Percentiles rank a stretch among this genome's conserved stretches.
Evolutionary conservation across 2,888 invertebrate genomes (phyloP).

Genomic region (Embidobia sp.): DNA sequence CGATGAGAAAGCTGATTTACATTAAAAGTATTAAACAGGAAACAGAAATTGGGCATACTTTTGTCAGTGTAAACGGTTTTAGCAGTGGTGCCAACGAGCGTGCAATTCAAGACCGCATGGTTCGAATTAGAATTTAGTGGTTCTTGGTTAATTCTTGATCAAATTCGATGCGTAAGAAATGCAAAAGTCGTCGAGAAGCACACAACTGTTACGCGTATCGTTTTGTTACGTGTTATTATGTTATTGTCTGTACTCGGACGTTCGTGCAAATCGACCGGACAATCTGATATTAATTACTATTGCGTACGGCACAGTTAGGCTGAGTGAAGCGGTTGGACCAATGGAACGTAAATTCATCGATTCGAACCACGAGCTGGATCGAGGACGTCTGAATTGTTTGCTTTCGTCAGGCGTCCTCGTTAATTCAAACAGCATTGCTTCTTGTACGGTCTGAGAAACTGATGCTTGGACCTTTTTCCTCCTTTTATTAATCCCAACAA

Average conservation of each 20-base stretch:
- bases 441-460: not conserved
- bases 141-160: constrained; percentile 53
- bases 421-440: constrained; percentile 48
- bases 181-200: constrained; percentile 50
- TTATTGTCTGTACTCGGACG: constrained; percentile 35
- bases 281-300: constrained; percentile 36
- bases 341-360: constrained; percentile 59
- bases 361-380: constrained; percentile 49
- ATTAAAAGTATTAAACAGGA: no score
- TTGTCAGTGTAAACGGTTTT: no score
- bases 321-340: constrained; percentile 51
- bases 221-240: constrained; percentile 60
- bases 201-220: constrained; percentile 44
- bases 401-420: constrained; percentile 4
- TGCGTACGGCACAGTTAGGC: constrained; percentile 38
- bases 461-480: no score
- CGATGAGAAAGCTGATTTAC: no score
- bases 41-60: no score
- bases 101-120: constrained; percentile 34
- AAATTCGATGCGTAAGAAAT: constrained; percentile 42
- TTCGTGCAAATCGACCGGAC: constrained; percentile 50
- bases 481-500: no score
- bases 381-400: constrained; percentile 6
- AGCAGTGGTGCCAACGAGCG: not conserved
- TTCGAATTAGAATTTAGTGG: constrained; percentile 62